Base-by-base conservation (phyloP, 2,797 vertebrate genomes). In the Urophycis tenuis region DNA sequence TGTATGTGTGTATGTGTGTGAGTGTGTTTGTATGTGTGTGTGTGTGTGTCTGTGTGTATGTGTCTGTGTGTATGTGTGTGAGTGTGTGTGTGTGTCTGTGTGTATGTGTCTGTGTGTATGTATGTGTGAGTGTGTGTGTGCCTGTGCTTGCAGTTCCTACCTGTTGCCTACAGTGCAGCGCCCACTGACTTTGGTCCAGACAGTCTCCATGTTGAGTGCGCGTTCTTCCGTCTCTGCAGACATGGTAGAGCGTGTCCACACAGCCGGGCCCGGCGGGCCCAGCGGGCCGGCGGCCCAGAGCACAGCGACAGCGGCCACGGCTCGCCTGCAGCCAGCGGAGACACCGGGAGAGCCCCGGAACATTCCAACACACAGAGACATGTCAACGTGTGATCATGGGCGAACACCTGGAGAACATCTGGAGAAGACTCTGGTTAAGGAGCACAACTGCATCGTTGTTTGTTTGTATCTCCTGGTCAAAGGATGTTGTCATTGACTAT, bases 171-270 rank as follows among this genome's bases (percentile, higher is more conserved):
- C 96, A 98, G 83, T 95, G 91, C 17, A 78, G 89, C n/a, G 34
- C 81, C 97, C 96, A 98, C 73, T 93, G 93, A 12, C 87, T 83
- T 81, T 78, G 83, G 83, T 89, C 93, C 79, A 95, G 78, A 82
- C 96, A 98, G 12, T 91, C 81, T 73, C 96, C 96, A 1, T 96
- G 89, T 81, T 97, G 95, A 49, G 93, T 95, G 0, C 93, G 88
- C 22, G 91, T 84, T 77, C 88, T 85, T 41, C 93, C 89, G 0
- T 93, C 89, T 76, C 91, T 85, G 85, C 96, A 99, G 29, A 89
- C 86, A 2, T 92, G 85, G 6, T 92, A 93, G 0, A 90, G 75
- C 73, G 81, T 85, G 8, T 83, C 90, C 39, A 88, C 85, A 69
- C 95, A 99, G 12, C 64, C 35, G 0, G 84, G 81, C 34, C 90